Base-by-base conservation (phyloP, 2,888 invertebrate species). In the Leptodirus hochenwartii region DNA sequence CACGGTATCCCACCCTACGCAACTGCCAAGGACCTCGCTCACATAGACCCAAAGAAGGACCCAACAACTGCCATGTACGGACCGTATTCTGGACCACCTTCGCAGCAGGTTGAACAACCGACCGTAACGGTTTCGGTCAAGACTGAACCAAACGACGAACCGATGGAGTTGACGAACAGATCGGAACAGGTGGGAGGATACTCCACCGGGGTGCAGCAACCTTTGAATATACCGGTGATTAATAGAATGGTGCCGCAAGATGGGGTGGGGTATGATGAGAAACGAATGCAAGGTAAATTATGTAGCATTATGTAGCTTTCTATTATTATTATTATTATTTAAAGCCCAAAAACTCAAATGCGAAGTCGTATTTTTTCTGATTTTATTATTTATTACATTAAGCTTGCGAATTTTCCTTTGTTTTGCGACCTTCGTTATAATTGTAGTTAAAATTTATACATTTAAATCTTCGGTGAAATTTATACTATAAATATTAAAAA, bases 111-210 rank as follows among this genome's bases (percentile, higher is more conserved):
- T 5, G 22, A 11, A 10, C 38, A 35, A 15, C 38, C 38, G 25
- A 28, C 39, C 2, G 32, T 42, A 22, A 41, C 38, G 17, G 39
- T 45, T 2, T 37, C 50, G 3, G 53, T 57, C 16, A 57, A 57
- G 41, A 32, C 55, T 20, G 56, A 56, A 37, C 55, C 54, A 0
- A 41, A 53, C 3, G 56, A 57, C 27, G 55, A 55, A 38, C 56
- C 55, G 1, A 55, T 56, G 34, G 56, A 56, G 39, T 38, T 56
- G 13, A 56, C 55, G 4, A 53, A 34, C 25, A 35, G 25, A 3
- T 10, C 8, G 8, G 14, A 22, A 22, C 4, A 25, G 15, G 11
- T 8, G 34, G 5, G 34, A 34, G 5, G 27, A 34, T 10, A 5
- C 13, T 9, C 13, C 15, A 23, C 22, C 29, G 25, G 9, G 20